These are phyloP conservation scores for Miichthys miiuy DNA, from an alignment of 2,797 vertebrate species.

Conservation along the genomic window DNA sequence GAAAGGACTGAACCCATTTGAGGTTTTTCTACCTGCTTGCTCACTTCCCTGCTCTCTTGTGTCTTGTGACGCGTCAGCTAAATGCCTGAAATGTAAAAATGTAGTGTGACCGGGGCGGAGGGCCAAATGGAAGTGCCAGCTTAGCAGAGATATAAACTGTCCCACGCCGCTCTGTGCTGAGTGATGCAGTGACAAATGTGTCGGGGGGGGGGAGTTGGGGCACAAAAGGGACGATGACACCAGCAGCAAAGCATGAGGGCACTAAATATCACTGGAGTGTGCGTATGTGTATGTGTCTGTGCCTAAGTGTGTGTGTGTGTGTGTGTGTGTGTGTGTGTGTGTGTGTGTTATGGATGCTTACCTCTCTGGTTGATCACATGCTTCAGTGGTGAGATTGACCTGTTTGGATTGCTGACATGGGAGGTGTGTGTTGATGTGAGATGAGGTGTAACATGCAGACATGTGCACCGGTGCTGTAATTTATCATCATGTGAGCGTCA, in stretches of 20 bases:
- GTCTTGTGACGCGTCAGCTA: constrained; percentile 31
- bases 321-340: constrained; percentile 32
- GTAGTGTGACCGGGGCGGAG: constrained; percentile 26
- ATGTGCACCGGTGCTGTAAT: constrained; percentile 42
- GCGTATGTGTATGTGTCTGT: constrained; percentile 14
- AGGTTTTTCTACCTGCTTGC: constrained; percentile 29
- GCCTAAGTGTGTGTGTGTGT: constrained; percentile 14
- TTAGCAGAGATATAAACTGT: constrained; percentile 74
- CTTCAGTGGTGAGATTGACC: constrained; percentile 50
- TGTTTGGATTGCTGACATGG: constrained; percentile 51
- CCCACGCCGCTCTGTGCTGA: constrained; percentile 64
- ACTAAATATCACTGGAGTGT: constrained; percentile 73
- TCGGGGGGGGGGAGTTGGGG: constrained; percentile 33
- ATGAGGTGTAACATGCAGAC: constrained; percentile 40
- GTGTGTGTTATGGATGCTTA: constrained; percentile 6
- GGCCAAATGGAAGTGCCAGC: constrained; percentile 66
- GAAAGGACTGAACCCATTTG: background rate
- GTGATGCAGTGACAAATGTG: constrained; percentile 80
- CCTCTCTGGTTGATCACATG: constrained; percentile 43
- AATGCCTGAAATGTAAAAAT: constrained; percentile 47
- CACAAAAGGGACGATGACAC: constrained; percentile 75
- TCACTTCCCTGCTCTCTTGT: constrained; percentile 9
- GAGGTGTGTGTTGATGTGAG: constrained; percentile 47
- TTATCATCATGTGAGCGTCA: constrained; percentile 35
- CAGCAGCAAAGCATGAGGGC: constrained; percentile 74